Evolutionary conservation across 2,888 invertebrate genomes (phyloP).

Genomic region (Erpobdella octoculata): DNA sequence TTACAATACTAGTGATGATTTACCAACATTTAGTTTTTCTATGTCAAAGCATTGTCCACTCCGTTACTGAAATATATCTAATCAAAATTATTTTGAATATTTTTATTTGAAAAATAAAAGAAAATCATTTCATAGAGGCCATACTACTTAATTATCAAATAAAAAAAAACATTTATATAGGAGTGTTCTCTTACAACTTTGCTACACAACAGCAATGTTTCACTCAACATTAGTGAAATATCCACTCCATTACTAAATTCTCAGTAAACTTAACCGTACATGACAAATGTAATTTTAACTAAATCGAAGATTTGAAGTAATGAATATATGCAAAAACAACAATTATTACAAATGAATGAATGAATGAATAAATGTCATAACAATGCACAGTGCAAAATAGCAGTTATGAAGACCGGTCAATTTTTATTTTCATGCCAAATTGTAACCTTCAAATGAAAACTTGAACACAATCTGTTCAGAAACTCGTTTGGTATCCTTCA

Average conservation of each 20-base stretch:
- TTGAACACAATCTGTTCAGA: constrained; percentile 1
- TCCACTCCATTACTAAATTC: background rate
- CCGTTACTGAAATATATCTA: background rate
- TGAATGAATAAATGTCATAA: background rate
- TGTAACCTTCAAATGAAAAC: constrained; percentile 1
- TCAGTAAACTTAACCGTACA: too few relatives aligned
- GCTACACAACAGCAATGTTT: constrained; percentile 1
- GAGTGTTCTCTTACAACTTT: constrained; percentile 1
- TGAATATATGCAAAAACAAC: background rate
- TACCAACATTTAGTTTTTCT: background rate
- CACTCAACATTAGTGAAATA: background rate
- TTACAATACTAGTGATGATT: background rate
- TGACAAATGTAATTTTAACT: too few relatives aligned
- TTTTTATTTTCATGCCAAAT: background rate
- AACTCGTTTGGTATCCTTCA: background rate
- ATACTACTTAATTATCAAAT: background rate
- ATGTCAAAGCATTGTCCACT: background rate
- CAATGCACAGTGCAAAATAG: background rate
- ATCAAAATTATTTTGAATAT: background rate
- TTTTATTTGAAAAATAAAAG: background rate
- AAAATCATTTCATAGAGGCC: background rate
- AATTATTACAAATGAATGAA: background rate
- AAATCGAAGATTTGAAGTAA: background rate
- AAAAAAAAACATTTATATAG: background rate
- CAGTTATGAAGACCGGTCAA: background rate